Conservation (phyloP, 2,113 vertebrate species). For the Scomber japonicus region DNA sequence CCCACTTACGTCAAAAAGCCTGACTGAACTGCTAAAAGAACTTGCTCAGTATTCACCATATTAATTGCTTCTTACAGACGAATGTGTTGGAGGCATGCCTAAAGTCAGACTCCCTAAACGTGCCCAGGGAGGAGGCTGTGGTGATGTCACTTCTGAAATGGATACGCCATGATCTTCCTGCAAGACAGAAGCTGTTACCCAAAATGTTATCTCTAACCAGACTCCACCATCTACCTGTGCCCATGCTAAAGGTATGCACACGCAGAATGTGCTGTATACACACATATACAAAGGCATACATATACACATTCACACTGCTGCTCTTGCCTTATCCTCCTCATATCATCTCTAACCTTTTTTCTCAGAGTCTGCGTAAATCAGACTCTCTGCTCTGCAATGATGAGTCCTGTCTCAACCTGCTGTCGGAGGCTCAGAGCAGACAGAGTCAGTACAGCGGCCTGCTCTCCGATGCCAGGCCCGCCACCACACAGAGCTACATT, state of each 20-base stretch:
- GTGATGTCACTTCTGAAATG: conserved; percentile 90
- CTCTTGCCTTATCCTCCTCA: not conserved
- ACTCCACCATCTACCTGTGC: conserved; percentile 90
- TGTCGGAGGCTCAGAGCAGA: conserved; percentile 85
- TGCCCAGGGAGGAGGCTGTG: conserved; percentile 91
- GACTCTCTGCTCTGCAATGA: conserved; percentile 85
- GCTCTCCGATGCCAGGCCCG: conserved; percentile 91
- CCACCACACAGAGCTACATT: conserved; percentile 95
- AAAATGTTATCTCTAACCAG: conserved; percentile 89
- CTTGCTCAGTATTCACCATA: not conserved
- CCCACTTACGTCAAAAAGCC: no score
- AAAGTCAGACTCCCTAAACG: conserved; percentile 87
- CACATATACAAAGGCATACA: not conserved
- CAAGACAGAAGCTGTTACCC: conserved; percentile 86
- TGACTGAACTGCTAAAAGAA: no score
- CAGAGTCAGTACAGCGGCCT: conserved; percentile 87
- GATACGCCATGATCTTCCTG: conserved; percentile 87
- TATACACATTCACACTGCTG: not conserved
- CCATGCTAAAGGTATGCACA: conserved; percentile 62
- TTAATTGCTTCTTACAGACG: conserved; percentile 73
- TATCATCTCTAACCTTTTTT: not conserved
- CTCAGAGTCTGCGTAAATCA: conserved; percentile 83
- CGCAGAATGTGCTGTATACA: not conserved
- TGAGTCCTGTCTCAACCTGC: conserved; percentile 82
- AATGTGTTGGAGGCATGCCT: conserved; percentile 90